phyloP scores from a whole-genome alignment of 2,888 invertebrate species.

The Tetramorium bicarinatum region DNA sequence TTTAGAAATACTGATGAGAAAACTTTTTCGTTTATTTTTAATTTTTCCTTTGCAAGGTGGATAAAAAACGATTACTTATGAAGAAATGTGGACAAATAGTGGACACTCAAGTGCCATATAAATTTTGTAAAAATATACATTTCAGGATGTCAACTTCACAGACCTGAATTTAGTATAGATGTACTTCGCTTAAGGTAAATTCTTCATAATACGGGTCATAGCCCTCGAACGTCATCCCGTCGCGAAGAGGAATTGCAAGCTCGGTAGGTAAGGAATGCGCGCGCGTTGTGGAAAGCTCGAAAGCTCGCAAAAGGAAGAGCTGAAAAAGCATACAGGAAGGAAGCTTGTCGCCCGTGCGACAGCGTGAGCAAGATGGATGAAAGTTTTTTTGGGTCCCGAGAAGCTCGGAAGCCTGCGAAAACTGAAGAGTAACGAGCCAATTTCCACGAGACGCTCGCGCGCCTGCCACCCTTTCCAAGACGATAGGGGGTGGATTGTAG shows the following conservation, averaged over 20 bases:
- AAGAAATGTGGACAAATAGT: no score
- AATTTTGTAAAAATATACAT: no score
- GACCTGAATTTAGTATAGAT: neutral
- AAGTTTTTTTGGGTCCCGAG: conserved; percentile 67
- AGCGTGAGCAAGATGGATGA: conserved; percentile 70
- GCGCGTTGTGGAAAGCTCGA: conserved; percentile 19
- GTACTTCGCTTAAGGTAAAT: neutral
- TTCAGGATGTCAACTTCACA: no score
- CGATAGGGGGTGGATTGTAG: conserved; percentile 1
- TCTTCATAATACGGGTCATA: conserved; percentile 17
- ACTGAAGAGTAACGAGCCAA: conserved; percentile 75
- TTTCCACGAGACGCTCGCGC: conserved; percentile 66
- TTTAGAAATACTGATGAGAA: no score
- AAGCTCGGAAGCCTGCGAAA: conserved; percentile 68
- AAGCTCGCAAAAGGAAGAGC: conserved; percentile 26
- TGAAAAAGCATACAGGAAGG: conserved; percentile 57
- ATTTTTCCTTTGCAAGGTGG: no score
- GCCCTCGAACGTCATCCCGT: conserved; percentile 12
- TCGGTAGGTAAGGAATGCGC: conserved; percentile 31
- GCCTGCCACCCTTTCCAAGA: conserved; percentile 13
- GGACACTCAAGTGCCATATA: no score
- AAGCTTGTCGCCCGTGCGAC: conserved; percentile 73
- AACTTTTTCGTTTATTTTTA: no score
- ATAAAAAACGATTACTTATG: no score
- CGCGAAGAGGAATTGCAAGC: conserved; percentile 31